phyloP scores from a whole-genome alignment of 23 tunicate genomes.

The Oikopleura dioica region DNA sequence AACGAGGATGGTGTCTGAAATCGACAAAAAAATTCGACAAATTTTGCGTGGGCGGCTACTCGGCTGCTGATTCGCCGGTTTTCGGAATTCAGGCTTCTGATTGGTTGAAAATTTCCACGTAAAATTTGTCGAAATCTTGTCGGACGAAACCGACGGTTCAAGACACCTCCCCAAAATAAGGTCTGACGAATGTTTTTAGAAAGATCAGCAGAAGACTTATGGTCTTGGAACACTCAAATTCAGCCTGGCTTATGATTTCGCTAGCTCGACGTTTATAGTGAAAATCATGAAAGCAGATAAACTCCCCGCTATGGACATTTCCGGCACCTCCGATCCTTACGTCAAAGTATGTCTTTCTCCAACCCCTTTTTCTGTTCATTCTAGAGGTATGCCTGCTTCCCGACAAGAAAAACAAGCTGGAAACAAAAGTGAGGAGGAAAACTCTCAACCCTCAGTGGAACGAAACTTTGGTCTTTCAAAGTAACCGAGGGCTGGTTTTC shows the following conservation, averaged over 20 bases:
- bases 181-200: no score
- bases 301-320: constrained; percentile 75
- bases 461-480: constrained; percentile 56
- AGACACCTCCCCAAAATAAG: no score
- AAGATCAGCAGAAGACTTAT: constrained; percentile 13
- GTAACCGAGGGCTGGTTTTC: constrained; percentile 16
- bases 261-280: neutral
- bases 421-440: constrained; percentile 55
- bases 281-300: constrained; percentile 17
- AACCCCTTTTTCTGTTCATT: neutral
- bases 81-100: no score
- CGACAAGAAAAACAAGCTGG: constrained; percentile 70
- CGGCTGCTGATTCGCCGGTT: no score
- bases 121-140: no score
- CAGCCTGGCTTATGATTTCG: constrained; percentile 8
- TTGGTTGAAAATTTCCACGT: no score
- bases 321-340: constrained; percentile 78
- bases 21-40: no score
- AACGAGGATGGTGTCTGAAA: no score
- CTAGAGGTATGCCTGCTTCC: constrained; percentile 43
- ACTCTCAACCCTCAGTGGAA: constrained; percentile 76
- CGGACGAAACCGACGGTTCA: no score
- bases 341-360: constrained; percentile 45
- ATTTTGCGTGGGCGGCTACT: no score
- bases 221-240: constrained; percentile 4